Base-by-base conservation (phyloP, 2,113 vertebrate genomes). In the Scomber colias region DNA sequence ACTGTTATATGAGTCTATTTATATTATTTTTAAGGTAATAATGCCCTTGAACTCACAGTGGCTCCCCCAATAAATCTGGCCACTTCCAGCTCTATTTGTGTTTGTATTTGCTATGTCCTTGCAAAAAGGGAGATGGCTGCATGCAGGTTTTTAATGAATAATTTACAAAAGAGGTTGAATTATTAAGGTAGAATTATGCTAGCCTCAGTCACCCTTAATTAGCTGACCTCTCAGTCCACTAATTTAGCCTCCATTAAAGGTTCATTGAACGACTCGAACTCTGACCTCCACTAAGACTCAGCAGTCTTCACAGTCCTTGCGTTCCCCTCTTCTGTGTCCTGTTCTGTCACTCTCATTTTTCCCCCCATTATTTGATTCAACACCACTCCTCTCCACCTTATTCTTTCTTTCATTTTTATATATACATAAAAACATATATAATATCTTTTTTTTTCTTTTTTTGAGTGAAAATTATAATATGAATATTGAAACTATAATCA, bases 111-210 rank as follows among this genome's bases (percentile, higher is more conserved):
- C 49, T 46, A 13, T 56, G 74, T 21, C 70, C n/a, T 71, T 40
- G 27, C 59, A 63, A 40, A 31, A 64, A 81, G 10, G 61, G 30
- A 51, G 19, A 21, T 16, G 24, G 60, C 65, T 66, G 60, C 61
- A 68, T 75, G 75, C 50, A 85, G 79, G 57, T 66, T 78, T 77
- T 56, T 75, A 75, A 91, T 92, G 65, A 89, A 87, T 89, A 74
- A 84, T 90, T 90, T 73, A 91, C 71, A 54, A 68, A 81, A 71
- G 61, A 72, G 21, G 35, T 45, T 90, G 69, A 88, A 88, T 89
- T 89, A 90, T 90, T 90, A 66, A 89, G 72, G 75, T 70, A 62
- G 53, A 90, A 87, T 84, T 81, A 84, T 87, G 70, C 65, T 64
- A 56, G 46, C 74, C 54, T 49, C 67, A 81, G 72, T 80, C 75